Percentiles rank a stretch among this genome's conserved stretches.
Evolutionary conservation across 2,797 vertebrate genomes (phyloP).

Genomic region (Oreochromis mossambicus): DNA sequence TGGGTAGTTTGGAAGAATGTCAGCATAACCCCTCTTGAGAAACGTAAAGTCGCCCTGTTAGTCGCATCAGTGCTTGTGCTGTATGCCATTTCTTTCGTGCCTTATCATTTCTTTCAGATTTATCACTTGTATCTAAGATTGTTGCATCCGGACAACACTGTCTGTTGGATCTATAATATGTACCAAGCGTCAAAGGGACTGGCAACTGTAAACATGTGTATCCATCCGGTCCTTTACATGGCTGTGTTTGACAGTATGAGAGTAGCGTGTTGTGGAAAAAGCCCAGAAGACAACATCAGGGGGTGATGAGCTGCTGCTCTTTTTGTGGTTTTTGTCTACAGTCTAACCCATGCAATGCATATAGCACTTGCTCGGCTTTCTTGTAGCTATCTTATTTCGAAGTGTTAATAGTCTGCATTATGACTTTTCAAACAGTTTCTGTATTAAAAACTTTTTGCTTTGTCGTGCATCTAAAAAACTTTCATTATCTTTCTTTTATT

Average conservation of each 20-base stretch:
- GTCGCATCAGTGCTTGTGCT: constrained; percentile 69
- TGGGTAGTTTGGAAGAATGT: constrained; percentile 68
- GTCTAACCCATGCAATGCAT: neutral
- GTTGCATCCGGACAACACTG: accelerated
- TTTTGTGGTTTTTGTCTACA: neutral
- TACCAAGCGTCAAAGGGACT: constrained; percentile 78
- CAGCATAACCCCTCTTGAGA: constrained; percentile 62
- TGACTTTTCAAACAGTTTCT: neutral
- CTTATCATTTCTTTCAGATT: constrained; percentile 73
- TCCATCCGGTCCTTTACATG: constrained; percentile 84
- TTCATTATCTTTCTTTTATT: neutral
- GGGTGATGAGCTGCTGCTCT: neutral
- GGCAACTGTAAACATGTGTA: constrained; percentile 81
- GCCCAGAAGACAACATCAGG: neutral
- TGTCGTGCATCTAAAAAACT: neutral
- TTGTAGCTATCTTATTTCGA: neutral
- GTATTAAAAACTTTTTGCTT: neutral
- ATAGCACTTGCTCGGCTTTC: neutral
- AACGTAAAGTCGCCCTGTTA: constrained; percentile 72
- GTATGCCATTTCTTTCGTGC: constrained; percentile 79
- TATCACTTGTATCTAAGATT: constrained; percentile 40
- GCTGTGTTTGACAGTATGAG: constrained; percentile 74
- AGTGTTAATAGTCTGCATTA: neutral
- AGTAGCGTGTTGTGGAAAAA: constrained; percentile 65
- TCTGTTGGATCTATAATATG: constrained; percentile 10